phyloP scores from a whole-genome alignment of 2,113 vertebrate species.

The Varanus komodoensis region DNA sequence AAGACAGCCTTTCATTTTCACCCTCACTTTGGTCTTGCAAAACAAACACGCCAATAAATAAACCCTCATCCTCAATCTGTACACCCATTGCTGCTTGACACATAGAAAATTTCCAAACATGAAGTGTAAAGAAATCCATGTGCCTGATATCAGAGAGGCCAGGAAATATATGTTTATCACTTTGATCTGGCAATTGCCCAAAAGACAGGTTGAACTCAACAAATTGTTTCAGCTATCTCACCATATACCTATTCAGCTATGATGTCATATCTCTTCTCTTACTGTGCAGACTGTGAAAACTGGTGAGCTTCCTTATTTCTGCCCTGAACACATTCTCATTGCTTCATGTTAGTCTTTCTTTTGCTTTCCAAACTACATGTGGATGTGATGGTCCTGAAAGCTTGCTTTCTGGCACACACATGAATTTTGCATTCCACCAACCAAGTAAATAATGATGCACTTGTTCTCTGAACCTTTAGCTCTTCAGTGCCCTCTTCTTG shows the following conservation, averaged over 20 bases:
- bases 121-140: neutral
- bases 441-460: neutral
- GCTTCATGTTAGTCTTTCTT: neutral
- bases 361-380: neutral
- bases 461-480: neutral
- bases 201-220: neutral
- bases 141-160: neutral
- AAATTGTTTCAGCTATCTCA: constrained; percentile 10
- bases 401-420: neutral
- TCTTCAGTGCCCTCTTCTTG: neutral
- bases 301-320: constrained; percentile 14
- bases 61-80: neutral
- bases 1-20: neutral
- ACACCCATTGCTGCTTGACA: neutral
- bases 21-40: neutral
- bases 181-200: constrained; percentile 1
- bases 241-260: neutral
- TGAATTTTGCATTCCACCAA: neutral
- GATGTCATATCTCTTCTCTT: constrained; percentile 24
- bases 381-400: neutral
- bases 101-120: neutral
- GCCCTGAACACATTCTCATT: neutral
- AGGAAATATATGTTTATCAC: neutral
- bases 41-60: neutral
- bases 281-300: neutral